Evolutionary conservation across 2,113 vertebrate species (phyloP).

Genomic region (Taxidea taxus): DNA sequence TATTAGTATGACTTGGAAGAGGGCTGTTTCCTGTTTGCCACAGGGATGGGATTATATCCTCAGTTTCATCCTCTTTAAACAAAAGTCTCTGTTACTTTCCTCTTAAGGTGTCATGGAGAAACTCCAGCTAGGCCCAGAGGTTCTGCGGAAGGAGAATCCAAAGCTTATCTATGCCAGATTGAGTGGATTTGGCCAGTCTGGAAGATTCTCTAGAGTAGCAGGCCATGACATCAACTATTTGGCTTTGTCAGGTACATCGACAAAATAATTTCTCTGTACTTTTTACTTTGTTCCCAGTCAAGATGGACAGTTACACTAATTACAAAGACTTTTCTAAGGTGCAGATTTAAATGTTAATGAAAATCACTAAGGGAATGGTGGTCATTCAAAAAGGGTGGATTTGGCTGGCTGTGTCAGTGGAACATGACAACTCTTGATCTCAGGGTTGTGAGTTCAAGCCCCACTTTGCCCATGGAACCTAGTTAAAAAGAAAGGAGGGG

Average conservation of each 20-base stretch:
- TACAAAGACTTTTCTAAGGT: background rate
- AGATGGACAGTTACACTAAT: background rate
- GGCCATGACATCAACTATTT: slow-evolving; percentile 98
- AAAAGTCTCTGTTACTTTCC: background rate
- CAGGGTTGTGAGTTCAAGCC: background rate
- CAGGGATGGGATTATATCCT: background rate
- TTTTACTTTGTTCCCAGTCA: background rate
- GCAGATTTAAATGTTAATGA: background rate
- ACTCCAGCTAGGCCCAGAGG: slow-evolving; percentile 90
- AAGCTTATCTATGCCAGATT: slow-evolving; percentile 93
- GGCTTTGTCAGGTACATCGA: slow-evolving; percentile 91
- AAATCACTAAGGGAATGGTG: background rate
- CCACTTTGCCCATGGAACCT: background rate
- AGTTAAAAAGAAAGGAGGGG: background rate
- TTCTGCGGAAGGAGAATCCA: slow-evolving; percentile 89
- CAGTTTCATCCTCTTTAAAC: background rate
- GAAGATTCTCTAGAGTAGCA: slow-evolving; percentile 84
- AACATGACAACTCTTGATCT: background rate
- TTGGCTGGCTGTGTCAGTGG: background rate
- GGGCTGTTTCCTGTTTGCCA: background rate
- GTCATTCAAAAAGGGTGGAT: background rate
- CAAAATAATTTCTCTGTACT: background rate
- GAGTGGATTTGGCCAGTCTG: slow-evolving; percentile 94
- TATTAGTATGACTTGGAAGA: background rate
- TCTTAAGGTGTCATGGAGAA: slow-evolving; percentile 95